phyloP scores from a whole-genome alignment of 2,797 vertebrate genomes.

The Aphelocoma californica region DNA sequence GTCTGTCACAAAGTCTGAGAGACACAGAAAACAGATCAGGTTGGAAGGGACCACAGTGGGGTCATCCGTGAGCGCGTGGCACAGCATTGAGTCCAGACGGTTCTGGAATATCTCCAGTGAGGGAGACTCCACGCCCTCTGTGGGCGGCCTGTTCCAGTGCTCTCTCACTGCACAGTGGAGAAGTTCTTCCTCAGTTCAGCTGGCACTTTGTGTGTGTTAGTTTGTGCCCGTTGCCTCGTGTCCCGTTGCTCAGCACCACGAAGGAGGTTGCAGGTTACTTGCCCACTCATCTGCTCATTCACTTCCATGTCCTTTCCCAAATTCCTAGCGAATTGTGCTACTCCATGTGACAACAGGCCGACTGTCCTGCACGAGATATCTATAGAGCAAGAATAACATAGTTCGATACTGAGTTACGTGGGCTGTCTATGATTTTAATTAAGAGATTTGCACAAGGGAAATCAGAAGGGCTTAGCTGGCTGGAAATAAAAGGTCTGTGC shows the following conservation, averaged over 20 bases:
- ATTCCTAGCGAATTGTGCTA: not conserved
- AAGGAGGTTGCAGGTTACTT: too few species aligned
- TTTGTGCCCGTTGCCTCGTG: not conserved
- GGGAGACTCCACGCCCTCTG: not conserved
- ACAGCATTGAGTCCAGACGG: not conserved
- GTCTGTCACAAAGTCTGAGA: fast-evolving
- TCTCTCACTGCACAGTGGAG: not conserved
- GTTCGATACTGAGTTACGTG: not conserved
- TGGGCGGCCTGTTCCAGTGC: not conserved
- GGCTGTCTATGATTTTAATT: not conserved
- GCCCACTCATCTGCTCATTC: not conserved
- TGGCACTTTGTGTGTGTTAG: not conserved
- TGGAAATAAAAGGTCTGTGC: not conserved
- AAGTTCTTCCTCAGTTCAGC: not conserved
- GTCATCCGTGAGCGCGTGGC: not conserved
- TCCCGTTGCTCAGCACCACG: not conserved
- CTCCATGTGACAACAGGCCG: not conserved
- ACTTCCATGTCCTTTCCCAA: not conserved
- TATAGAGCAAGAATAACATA: not conserved
- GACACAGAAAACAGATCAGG: not conserved
- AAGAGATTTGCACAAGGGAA: not conserved
- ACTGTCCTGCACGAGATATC: fast-evolving
- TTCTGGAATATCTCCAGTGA: not conserved
- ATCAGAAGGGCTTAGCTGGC: not conserved
- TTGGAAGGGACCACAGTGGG: too few species aligned